Base-by-base conservation (phyloP, 2,113 vertebrate species). In the Hylia prasina region DNA sequence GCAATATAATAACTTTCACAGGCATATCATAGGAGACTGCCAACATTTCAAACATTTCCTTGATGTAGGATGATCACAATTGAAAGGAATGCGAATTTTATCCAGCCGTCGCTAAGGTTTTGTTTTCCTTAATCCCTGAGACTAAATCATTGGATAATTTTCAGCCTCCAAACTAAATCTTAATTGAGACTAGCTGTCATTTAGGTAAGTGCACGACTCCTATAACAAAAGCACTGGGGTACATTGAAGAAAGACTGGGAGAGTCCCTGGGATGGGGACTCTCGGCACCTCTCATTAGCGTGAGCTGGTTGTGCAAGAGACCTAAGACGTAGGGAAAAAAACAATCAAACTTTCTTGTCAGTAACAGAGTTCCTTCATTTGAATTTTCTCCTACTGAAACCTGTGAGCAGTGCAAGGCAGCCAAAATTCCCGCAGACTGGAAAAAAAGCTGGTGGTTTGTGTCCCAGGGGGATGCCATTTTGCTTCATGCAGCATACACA, bases 11-110 rank as follows among this genome's bases (percentile, higher is more conserved):
- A 97, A 96, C 96, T 97, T 97, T 95, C 45, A 44, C 97, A 97
- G 97, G 91, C 94, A 94, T 75, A 78, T 69, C 21, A 15, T 56
- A 69, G 37, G 42, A 90, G 39, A 15, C 94, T 95, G 96, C 96
- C 96, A 97, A 85, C 45, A 96, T 97, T 95, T 96, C 95, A 97
- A 97, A 96, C 81, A 96, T 97, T 97, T 97, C 95, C 97, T 98
- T 98, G 94, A 96, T 96, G 95, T 96, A 84, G 73, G 58, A 82
- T 98, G 97, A 98, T 95, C 91, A 96, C 96, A 97, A 95, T 96
- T 78, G 95, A 97, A 98, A 98, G 93, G 98, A 98, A 98, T 98
- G 97, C 63, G 95, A 93, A 82, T 97, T 96, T 95, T 93, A 93
- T 96, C 94, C 95, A 97, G 85, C 89, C 47, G 28, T 87, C 48